A percentile compares a stretch with the other conserved stretches of the same genome.
Conservation (phyloP, 2,113 vertebrate genomes). For the Chauna torquata region DNA sequence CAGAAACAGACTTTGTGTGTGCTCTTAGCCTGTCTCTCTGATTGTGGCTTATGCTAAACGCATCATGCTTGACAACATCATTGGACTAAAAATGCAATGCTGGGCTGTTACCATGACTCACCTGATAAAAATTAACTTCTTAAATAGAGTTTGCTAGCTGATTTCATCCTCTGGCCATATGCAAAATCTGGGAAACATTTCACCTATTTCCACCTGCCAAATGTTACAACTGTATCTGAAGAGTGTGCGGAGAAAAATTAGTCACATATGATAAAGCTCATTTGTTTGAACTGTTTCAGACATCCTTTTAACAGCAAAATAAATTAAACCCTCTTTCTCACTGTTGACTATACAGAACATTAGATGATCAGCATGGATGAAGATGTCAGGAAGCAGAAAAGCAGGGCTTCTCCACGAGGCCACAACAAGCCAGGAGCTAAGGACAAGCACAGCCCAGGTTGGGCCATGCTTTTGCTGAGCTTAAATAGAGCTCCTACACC, state of each 20-base stretch:
- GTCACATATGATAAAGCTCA: background rate
- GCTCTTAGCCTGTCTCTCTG: background rate
- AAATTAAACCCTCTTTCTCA: background rate
- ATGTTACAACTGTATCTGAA: background rate
- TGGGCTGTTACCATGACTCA: background rate
- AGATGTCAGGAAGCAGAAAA: background rate
- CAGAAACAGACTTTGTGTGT: background rate
- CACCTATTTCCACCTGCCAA: background rate
- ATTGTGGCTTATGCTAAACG: background rate
- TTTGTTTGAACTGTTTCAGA: background rate
- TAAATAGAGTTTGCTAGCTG: background rate
- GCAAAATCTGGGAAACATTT: background rate
- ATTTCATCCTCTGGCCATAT: background rate
- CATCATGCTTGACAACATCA: rapidly evolving
- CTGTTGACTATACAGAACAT: background rate
- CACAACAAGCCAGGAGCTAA: background rate
- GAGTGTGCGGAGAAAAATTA: background rate
- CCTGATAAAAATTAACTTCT: background rate
- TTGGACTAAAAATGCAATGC: background rate
- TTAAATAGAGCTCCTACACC: background rate
- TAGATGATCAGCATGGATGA: no score
- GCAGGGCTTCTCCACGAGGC: background rate
- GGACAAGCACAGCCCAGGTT: background rate
- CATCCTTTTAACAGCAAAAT: background rate
- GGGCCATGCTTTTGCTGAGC: background rate